Conservation (phyloP, 2,113 vertebrate species). For the Agapornis roseicollis region DNA sequence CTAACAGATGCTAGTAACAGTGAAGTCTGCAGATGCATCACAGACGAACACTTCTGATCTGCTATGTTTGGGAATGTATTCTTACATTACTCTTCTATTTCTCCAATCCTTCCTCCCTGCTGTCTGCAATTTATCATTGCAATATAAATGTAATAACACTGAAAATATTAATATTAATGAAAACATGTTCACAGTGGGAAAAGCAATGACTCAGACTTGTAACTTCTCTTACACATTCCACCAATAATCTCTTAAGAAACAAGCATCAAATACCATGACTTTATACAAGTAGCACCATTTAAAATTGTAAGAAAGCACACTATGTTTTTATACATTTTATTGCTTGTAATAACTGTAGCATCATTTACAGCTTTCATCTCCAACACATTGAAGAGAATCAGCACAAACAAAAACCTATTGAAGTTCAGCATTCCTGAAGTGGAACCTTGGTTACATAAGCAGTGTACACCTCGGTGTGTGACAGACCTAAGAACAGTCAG, state of each 20-base stretch:
- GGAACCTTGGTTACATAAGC: background rate
- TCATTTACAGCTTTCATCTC: background rate
- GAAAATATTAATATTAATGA: background rate
- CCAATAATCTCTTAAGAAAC: background rate
- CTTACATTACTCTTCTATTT: background rate
- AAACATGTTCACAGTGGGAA: background rate
- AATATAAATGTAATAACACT: background rate
- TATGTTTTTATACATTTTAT: conserved; percentile 11
- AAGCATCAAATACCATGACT: background rate
- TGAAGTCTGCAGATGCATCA: background rate
- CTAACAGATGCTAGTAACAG: background rate
- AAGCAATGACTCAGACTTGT: background rate
- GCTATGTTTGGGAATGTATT: background rate
- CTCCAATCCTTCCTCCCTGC: background rate
- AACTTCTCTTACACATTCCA: background rate
- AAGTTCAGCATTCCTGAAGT: background rate
- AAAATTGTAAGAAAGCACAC: background rate
- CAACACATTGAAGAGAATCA: background rate
- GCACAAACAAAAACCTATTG: background rate
- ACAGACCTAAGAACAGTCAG: background rate
- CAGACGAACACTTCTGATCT: background rate
- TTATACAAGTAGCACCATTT: background rate
- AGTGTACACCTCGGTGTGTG: background rate
- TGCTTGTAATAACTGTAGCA: conserved; percentile 2
- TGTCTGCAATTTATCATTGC: background rate